A percentile compares a stretch with the other conserved stretches of the same genome.
These are phyloP conservation scores for Bombus picipes DNA, from an alignment of 1,140 invertebrate genomes.

Conservation along the genomic window DNA sequence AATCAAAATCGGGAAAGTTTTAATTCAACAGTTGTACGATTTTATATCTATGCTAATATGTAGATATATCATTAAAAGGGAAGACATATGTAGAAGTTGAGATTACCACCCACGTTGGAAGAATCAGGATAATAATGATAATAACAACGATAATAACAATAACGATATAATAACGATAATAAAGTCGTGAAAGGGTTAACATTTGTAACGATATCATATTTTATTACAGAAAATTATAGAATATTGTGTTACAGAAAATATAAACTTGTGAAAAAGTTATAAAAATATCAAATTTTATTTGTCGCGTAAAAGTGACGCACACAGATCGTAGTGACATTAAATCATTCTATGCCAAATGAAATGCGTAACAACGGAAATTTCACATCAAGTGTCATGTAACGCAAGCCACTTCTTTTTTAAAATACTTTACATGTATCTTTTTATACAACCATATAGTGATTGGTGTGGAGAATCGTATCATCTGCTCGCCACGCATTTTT, in stretches of 20 bases:
- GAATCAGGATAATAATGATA: not conserved
- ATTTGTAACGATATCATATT: not conserved
- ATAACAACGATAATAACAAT: not conserved
- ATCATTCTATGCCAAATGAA: not conserved
- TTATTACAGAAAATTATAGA: not conserved
- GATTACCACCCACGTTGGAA: not conserved
- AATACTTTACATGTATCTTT: not conserved
- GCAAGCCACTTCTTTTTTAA: not conserved
- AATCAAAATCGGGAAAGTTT: not conserved
- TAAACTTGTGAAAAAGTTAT: not conserved
- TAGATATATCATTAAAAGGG: no score
- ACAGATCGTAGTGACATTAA: not conserved
- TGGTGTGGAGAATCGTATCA: not conserved
- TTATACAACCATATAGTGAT: not conserved
- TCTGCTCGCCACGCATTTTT: not conserved
- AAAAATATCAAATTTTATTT: not conserved
- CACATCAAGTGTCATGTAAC: no score
- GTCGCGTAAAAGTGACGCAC: not conserved
- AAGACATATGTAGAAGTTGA: not conserved
- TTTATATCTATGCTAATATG: not conserved
- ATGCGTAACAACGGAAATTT: not conserved
- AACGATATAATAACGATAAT: not conserved
- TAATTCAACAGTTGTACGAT: not conserved
- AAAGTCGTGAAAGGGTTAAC: not conserved
- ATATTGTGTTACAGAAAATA: not conserved